Base-by-base conservation (phyloP, 2,113 vertebrate species). In the Chloebia gouldiae region DNA sequence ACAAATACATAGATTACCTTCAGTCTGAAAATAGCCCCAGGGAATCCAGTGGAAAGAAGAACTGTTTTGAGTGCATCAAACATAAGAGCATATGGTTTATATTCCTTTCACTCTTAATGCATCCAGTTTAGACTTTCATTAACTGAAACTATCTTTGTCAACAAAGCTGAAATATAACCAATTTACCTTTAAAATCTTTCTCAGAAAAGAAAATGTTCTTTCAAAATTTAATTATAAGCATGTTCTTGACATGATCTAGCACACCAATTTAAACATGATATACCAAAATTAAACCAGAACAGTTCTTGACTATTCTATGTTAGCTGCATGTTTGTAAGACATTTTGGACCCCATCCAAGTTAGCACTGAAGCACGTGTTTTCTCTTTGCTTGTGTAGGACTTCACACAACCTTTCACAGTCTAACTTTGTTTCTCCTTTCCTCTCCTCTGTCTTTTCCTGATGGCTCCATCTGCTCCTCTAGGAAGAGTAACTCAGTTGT, bases 121-220 rank as follows among this genome's bases (percentile, higher is more conserved):
- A 70, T 77, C 47, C 49, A 91, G 47, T 91, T 90, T 80, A 69
- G 81, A 73, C 50, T 92, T 95, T 81, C 81, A 85, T 77, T 90
- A 95, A 95, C 30, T 60, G 39, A 97, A 94, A 95, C 53, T 68
- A 90, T 77, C 81, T 86, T 95, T 85, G 85, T 88, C 81, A 86
- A 91, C 42, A 77, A 82, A 89, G 54, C 16, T 79, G 37, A 88
- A 77, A 42, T 51, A 83, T 31, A 82, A 70, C 10, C 27, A 78
- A 70, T 66, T 88, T 33, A 90, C 86, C 90, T 86, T 71, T 16
- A 12, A 91, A 83, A 51, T 25, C 21, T 71, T 83, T 92, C 78
- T 73, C 65, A 65, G 69, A 92, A 87, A 92, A 70, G 23, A 60
- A 66, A 76, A 84, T 37, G 31, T 81, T 6, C 1, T 82, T 91